Percentiles rank a stretch among this genome's conserved stretches.
These are phyloP conservation scores for Epinephelus lanceolatus DNA, from an alignment of 2,113 vertebrate species.

Conservation along the genomic window DNA sequence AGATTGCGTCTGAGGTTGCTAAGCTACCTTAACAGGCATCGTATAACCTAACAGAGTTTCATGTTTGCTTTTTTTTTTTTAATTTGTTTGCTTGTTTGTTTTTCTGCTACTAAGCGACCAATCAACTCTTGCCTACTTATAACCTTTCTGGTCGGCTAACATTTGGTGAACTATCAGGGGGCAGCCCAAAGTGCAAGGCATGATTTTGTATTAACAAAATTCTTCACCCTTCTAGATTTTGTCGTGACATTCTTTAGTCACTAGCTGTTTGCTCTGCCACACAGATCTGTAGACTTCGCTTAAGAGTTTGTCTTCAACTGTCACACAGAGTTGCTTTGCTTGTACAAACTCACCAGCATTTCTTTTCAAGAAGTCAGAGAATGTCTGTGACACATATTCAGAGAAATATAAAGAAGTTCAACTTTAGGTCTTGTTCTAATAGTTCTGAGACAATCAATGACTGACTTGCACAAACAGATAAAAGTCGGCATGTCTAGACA, in stretches of 20 bases:
- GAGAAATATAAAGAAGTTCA: background rate
- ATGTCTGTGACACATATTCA: background rate
- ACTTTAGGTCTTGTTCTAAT: background rate
- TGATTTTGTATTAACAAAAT: background rate
- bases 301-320: background rate
- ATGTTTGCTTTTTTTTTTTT: no score
- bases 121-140: no score
- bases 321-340: background rate
- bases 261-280: background rate
- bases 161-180: no score
- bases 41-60: no score
- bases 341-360: background rate
- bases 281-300: background rate
- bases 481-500: background rate
- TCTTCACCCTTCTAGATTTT: background rate
- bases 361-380: background rate
- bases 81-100: no score
- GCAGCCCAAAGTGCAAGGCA: background rate
- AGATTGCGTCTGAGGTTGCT: no score
- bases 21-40: no score
- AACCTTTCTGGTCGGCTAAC: no score
- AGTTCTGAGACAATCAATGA: background rate
- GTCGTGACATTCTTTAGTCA: background rate
- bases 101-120: no score
- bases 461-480: background rate